Base-by-base conservation (phyloP, 2,888 invertebrate genomes). In the Sphecodes monilicornis region DNA sequence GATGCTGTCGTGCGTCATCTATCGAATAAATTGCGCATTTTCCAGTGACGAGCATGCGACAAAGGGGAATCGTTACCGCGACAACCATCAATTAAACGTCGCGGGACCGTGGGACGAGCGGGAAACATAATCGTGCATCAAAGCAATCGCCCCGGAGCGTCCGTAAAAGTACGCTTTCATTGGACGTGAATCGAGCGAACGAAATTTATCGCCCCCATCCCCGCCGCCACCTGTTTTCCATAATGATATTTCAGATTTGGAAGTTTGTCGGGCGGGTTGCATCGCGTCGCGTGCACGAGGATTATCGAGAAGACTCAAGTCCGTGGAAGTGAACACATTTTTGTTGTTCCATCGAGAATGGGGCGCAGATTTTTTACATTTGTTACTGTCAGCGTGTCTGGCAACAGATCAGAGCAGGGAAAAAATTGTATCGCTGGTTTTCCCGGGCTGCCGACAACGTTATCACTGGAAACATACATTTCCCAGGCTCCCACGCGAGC, bases 381-480 rank as follows among this genome's bases (percentile, higher is more conserved):
- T n/a, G n/a, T n/a, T n/a, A n/a, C n/a, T n/a, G 22, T 1, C n/a
- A 18, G 29, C 41, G 18, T 26, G 16, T 16, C 60, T 1, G 74
- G 16, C 3, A 32, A 11, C n/a, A 36, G 29, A 46, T 26, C 18
- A 22, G 13, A 3, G n/a, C 18, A 5, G 4, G 32, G 46, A 74
- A 60, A 41, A 70, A 80, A 75, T 73, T 18, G 60, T 46, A 50
- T 41, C 26, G 5, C 5, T 16, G 8, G 4, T n/a, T 6, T 36
- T n/a, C 29, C 22, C 13, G n/a, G 5, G 18, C 6, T 16, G 13
- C 71, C 43, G 60, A 75, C 81, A 76, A 71, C 66, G 71, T 71
- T 81, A 82, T 82, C 82, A 13, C 32, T 26, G 26, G 16, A 8
- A 50, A 54, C 50, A 54, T 81, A 82, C 8, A 54, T 71, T 77